Conservation (phyloP, 2,888 invertebrate species). For the Ochropleura leucogaster region DNA sequence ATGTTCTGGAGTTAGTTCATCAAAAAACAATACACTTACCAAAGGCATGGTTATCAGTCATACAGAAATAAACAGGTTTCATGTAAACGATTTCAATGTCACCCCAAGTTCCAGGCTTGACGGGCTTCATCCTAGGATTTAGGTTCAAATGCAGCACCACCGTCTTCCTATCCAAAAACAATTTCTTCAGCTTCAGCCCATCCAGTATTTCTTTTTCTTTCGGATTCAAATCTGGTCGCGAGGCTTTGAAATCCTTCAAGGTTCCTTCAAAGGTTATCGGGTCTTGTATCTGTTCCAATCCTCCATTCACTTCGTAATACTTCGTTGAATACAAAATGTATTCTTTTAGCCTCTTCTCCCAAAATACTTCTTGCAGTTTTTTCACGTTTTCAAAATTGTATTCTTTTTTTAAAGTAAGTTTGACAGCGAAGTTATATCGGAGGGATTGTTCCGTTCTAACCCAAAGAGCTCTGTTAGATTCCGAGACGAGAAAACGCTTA, state of each 20-base stretch:
- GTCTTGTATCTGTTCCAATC: conserved; percentile 54
- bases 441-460: conserved; percentile 77
- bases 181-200: conserved; percentile 75
- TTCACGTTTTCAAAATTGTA: conserved; percentile 65
- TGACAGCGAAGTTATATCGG: conserved; percentile 77
- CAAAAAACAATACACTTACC: conserved; percentile 72
- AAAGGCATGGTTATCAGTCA: conserved; percentile 68
- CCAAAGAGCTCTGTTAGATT: conserved; percentile 81
- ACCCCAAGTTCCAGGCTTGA: conserved; percentile 78
- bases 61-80: conserved; percentile 80
- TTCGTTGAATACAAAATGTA: conserved; percentile 80
- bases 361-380: conserved; percentile 61
- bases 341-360: conserved; percentile 78
- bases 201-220: conserved; percentile 71
- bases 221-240: conserved; percentile 64
- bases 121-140: conserved; percentile 73
- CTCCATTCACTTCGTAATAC: conserved; percentile 72
- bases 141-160: conserved; percentile 79
- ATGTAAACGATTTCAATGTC: conserved; percentile 75
- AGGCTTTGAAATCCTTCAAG: conserved; percentile 69
- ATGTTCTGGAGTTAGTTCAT: not conserved
- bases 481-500: conserved; percentile 71
- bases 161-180: conserved; percentile 78
- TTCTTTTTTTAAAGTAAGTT: conserved; percentile 70
- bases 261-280: conserved; percentile 61